A percentile compares a stretch with the other conserved stretches of the same genome.
Conservation (phyloP, 2,888 invertebrate species). For the Proisotoma minuta region DNA sequence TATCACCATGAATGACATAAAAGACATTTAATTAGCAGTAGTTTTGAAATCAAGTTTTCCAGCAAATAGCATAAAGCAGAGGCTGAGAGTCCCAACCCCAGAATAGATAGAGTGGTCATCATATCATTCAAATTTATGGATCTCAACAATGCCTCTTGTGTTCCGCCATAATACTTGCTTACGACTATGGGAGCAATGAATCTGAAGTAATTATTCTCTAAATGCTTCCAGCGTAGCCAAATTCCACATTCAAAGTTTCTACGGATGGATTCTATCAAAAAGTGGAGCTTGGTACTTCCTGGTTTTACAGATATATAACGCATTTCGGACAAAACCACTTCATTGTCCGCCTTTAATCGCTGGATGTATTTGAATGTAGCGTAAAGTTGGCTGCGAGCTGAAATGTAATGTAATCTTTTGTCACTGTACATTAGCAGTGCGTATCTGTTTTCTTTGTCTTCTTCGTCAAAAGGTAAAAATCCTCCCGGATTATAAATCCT, state of each 20-base stretch:
- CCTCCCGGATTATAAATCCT: not conserved
- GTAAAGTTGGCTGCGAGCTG: constrained; percentile 9
- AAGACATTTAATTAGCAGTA: too few relatives aligned
- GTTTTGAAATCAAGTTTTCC: not conserved
- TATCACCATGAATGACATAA: too few relatives aligned
- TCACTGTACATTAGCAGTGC: constrained; percentile 18
- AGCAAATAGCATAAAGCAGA: not conserved
- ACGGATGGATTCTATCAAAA: constrained; percentile 18
- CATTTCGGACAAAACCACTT: constrained; percentile 19
- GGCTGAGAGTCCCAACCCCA: not conserved
- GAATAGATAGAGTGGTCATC: not conserved
- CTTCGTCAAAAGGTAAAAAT: not conserved
- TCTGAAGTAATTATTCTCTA: constrained; percentile 25
- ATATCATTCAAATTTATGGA: not conserved
- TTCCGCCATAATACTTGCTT: not conserved
- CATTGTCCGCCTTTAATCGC: constrained; percentile 1
- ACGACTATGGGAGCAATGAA: constrained; percentile 21
- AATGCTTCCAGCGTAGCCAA: constrained; percentile 24
- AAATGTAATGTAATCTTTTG: constrained; percentile 22
- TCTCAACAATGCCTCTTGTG: not conserved
- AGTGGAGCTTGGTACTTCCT: constrained; percentile 21
- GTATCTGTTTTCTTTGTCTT: not conserved
- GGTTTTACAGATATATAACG: constrained; percentile 22
- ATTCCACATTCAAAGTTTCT: constrained; percentile 16
- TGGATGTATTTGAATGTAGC: constrained; percentile 7